phyloP scores from a whole-genome alignment of 2,797 vertebrate genomes.

The Alfaro cultratus region DNA sequence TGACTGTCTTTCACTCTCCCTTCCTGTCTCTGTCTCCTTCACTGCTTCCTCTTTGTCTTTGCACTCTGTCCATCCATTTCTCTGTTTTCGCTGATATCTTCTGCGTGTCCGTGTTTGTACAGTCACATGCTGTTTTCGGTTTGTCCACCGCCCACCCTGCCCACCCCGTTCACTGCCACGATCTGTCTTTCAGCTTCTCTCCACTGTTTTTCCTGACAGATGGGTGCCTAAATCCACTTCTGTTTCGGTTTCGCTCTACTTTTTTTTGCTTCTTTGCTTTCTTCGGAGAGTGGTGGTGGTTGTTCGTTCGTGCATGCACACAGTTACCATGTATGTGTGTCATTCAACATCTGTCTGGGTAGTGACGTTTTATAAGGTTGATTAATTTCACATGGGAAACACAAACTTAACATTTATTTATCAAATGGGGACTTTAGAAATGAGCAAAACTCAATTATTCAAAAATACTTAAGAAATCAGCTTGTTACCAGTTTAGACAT shows the following conservation, averaged over 20 bases:
- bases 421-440: neutral
- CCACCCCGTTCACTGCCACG: conserved; percentile 20
- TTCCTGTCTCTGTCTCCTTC: conserved; percentile 51
- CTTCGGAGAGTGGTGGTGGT: conserved; percentile 27
- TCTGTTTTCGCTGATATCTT: conserved; percentile 21
- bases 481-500: neutral
- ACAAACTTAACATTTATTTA: neutral
- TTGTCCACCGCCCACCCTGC: conserved; percentile 37
- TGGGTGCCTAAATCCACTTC: conserved; percentile 64
- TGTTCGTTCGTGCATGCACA: conserved; percentile 47
- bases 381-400: conserved; percentile 6
- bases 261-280: conserved; percentile 33
- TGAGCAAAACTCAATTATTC: neutral
- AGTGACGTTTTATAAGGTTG: conserved; percentile 3
- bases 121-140: conserved; percentile 62
- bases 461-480: neutral
- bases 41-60: conserved; percentile 33
- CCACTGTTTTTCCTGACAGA: conserved; percentile 63
- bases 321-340: conserved; percentile 20
- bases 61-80: conserved; percentile 8
- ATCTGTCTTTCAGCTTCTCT: conserved; percentile 41
- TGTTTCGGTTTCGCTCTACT: conserved; percentile 39
- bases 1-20: conserved; percentile 67
- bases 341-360: conserved; percentile 20
- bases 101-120: conserved; percentile 47